A percentile compares a stretch with the other conserved stretches of the same genome.
phyloP scores from a whole-genome alignment of 2,113 vertebrate species.

The Psephotus haematonotus region DNA sequence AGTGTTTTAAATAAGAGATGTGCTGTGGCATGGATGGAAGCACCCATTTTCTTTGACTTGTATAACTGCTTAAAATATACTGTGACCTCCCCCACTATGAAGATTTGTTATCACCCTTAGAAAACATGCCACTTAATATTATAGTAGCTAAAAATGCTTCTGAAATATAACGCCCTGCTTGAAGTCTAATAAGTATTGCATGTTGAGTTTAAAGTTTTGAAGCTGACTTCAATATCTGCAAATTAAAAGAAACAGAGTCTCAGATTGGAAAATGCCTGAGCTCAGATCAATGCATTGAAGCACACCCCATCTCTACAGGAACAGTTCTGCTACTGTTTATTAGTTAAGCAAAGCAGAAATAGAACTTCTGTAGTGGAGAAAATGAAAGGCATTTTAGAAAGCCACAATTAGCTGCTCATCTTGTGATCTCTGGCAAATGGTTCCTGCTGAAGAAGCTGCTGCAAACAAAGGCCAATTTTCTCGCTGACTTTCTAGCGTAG shows the following conservation, averaged over 20 bases:
- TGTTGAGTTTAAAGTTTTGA: not conserved
- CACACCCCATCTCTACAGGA: not conserved
- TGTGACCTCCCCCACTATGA: not conserved
- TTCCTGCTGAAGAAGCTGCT: not conserved
- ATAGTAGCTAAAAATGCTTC: not conserved
- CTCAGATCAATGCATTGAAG: not conserved
- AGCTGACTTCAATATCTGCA: not conserved
- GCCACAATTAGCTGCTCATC: constrained; percentile 26
- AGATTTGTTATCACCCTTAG: not conserved
- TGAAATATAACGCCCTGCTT: not conserved
- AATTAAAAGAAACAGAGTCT: not conserved
- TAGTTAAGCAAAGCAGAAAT: constrained; percentile 20
- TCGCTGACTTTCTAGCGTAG: constrained; percentile 5
- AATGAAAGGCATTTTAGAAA: constrained; percentile 17
- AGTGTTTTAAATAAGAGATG: not conserved
- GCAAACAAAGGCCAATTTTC: constrained; percentile 8
- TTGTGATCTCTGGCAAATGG: constrained; percentile 11
- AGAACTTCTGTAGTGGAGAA: not conserved
- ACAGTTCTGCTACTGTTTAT: not conserved
- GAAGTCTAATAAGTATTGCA: not conserved
- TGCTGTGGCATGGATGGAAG: not conserved
- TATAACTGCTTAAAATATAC: not conserved
- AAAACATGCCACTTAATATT: not conserved
- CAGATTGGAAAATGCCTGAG: not conserved
- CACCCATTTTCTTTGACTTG: not conserved